Evolutionary conservation across 2,113 vertebrate genomes (phyloP).

Genomic region (Bathybates hornii): DNA sequence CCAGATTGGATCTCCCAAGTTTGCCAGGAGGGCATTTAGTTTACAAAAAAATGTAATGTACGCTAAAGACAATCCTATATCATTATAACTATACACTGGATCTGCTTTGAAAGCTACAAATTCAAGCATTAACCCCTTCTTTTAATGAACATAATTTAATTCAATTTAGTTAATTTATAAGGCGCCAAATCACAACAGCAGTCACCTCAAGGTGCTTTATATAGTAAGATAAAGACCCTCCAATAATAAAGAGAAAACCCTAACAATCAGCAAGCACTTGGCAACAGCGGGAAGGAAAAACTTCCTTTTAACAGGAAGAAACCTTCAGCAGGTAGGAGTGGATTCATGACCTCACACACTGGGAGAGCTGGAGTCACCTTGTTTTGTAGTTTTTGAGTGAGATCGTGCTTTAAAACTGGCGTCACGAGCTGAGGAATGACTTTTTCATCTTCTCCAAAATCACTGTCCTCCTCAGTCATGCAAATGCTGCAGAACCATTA

Average conservation of each 20-base stretch:
- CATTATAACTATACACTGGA: background rate
- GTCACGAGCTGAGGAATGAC: background rate
- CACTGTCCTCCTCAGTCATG: background rate
- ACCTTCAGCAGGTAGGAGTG: background rate
- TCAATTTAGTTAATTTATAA: no score
- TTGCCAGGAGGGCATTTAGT: background rate
- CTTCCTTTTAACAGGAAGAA: no score
- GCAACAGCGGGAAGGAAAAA: no score
- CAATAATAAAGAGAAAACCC: no score
- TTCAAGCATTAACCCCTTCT: background rate
- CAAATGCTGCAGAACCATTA: background rate
- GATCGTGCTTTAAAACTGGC: background rate
- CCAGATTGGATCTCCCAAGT: background rate
- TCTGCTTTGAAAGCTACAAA: background rate
- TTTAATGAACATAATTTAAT: background rate
- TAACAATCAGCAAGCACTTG: no score
- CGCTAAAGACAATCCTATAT: background rate
- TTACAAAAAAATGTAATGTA: background rate
- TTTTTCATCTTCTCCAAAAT: background rate
- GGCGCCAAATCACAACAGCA: no score
- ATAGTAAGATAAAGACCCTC: no score
- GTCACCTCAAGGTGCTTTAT: no score
- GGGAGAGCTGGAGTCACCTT: background rate
- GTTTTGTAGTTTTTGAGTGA: background rate
- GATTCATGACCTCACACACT: background rate